Percentiles rank a stretch among this genome's conserved stretches.
Evolutionary conservation across 2,797 vertebrate genomes (phyloP).

Genomic region (Pterois miles): DNA sequence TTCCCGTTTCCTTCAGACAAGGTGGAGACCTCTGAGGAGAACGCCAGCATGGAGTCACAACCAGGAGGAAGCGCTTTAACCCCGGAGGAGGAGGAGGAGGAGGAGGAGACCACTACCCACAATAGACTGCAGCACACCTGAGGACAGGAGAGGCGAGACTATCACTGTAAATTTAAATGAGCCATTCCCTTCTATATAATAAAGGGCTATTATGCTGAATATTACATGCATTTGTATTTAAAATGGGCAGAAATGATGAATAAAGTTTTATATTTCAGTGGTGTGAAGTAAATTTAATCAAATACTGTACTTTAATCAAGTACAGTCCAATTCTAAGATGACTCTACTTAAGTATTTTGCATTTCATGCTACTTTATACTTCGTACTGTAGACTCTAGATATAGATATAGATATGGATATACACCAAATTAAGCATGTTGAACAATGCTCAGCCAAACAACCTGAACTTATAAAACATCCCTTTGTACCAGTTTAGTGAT

Average conservation of each 20-base stretch:
- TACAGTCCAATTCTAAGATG: background rate
- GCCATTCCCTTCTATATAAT: background rate
- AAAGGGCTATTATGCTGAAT: no score
- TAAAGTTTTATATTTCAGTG: background rate
- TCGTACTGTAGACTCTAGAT: no score
- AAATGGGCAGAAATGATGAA: background rate
- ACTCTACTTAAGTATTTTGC: no score
- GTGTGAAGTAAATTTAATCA: background rate
- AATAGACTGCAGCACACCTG: conserved; percentile 59
- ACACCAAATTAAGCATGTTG: no score
- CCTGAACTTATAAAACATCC: no score
- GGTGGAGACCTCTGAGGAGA: conserved; percentile 9
- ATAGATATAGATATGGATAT: no score
- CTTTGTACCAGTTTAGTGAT: no score
- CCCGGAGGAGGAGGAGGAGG: conserved; percentile 2
- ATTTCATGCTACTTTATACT: background rate
- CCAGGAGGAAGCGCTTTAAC: background rate
- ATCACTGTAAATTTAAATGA: background rate
- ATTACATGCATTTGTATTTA: background rate
- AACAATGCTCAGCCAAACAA: no score
- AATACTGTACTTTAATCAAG: background rate
- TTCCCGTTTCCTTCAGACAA: conserved; percentile 43
- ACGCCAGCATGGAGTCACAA: conserved; percentile 32
- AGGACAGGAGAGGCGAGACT: background rate
- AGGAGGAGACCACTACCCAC: conserved; percentile 24